Evolutionary conservation across 2,113 vertebrate genomes (phyloP), one percentile per base, ranked within the genome.

Genomic region (Nibea coibor): DNA sequence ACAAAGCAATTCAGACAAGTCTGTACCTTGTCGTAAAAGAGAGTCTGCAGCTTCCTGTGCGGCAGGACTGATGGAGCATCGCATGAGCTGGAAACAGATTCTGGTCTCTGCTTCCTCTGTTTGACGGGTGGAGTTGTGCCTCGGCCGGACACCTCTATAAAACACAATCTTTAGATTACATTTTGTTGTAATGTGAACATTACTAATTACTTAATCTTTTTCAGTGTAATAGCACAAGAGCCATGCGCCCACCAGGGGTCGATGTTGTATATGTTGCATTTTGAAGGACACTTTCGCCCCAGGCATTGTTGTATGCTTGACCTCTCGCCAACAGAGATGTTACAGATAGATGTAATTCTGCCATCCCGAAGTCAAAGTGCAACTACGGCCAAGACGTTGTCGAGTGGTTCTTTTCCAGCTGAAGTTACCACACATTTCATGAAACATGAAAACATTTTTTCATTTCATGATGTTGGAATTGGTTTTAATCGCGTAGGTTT

Each of bases 1-100:
- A 82, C 86, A 85, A 65, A 73, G 65, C 35, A 39, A 17, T 72
- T 75, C 39, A 53, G 22, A 63, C 8, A 62, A 51, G 76, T 47
- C 54, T 66, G 42, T 78, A 91, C 89, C 81, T 90, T 79, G 63
- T 81, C 2, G 2, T 66, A 28, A 70, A 85, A 72, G 65, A 81
- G 48, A 43, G 22, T 51, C 35, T 81, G 61, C 54, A 45, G 74
- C 35, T 67, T 58, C 62, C 24, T 51, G 53, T 50, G 74, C 0
- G 51, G 74, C 24, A 75, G 68, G 42, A 51, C 48, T 31, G 70
- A 75, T 57, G 54, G 35, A 39, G 35, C n/a, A 17, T 47, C 63
- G 12, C 45, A 26, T 1, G 14, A 12, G 24, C n/a, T 2, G 26
- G 57, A 28, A 19, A 24, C 24, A 71, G n/a, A 26, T 57, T 28